Evolutionary conservation across 2,797 vertebrate genomes (phyloP).

Genomic region (Florisuga fusca): DNA sequence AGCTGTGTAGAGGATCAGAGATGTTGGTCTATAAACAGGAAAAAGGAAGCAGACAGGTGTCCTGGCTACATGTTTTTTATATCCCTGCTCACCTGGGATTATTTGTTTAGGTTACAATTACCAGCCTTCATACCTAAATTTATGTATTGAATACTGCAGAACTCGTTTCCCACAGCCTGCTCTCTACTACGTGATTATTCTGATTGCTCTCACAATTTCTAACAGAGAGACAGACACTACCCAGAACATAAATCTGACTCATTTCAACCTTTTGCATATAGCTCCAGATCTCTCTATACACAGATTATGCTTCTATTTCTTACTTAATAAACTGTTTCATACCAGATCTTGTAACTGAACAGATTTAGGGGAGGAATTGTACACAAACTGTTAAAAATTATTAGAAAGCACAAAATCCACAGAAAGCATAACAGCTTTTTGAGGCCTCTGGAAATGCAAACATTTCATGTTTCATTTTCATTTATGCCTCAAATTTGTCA

Average conservation of each 20-base stretch:
- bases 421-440: background rate
- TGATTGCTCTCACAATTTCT: constrained; percentile 5
- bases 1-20: rapidly evolving
- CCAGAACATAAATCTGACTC: background rate
- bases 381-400: constrained; percentile 13
- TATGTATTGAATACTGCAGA: background rate
- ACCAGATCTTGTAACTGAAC: constrained; percentile 1
- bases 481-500: background rate
- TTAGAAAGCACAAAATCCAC: background rate
- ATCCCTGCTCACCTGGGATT: background rate
- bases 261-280: background rate
- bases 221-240: background rate
- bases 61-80: rapidly evolving
- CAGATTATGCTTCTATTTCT: background rate
- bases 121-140: background rate
- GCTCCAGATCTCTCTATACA: background rate
- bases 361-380: background rate
- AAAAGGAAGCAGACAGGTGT: background rate
- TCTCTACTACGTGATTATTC: background rate
- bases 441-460: background rate
- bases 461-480: background rate
- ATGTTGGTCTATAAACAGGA: rapidly evolving
- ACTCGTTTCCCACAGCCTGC: background rate
- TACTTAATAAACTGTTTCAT: constrained; percentile 3
- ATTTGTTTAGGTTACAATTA: background rate